phyloP scores from a whole-genome alignment of 2,797 vertebrate genomes.

The Acrocephalus scirpaceus region DNA sequence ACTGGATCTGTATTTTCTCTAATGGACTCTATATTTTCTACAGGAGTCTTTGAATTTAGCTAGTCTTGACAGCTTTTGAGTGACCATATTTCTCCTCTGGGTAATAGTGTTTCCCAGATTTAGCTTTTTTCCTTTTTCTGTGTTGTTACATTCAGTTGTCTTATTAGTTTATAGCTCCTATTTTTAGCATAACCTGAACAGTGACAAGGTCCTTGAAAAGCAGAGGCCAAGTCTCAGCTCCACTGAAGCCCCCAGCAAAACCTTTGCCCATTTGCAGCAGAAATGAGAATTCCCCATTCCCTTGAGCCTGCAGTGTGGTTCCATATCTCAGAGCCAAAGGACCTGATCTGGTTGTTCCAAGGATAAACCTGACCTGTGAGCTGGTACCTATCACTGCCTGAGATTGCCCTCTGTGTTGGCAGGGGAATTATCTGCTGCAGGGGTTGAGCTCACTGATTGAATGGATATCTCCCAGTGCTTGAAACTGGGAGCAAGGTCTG shows the following conservation, averaged over 20 bases:
- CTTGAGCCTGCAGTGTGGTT: background rate
- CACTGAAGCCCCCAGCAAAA: background rate
- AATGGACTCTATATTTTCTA: slow-evolving; percentile 3
- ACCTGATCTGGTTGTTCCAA: background rate
- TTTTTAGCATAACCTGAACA: background rate
- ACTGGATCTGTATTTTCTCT: background rate
- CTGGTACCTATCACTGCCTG: fast-evolving
- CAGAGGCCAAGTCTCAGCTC: background rate
- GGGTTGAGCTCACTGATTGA: background rate
- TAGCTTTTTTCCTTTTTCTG: background rate
- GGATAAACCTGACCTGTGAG: background rate
- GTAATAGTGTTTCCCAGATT: background rate
- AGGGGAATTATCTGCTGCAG: background rate
- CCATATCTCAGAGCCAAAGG: background rate
- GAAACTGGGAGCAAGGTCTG: background rate
- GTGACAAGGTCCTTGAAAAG: background rate
- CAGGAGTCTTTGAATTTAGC: background rate
- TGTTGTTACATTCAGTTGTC: background rate
- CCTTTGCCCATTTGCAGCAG: background rate
- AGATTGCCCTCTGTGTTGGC: background rate
- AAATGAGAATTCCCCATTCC: background rate
- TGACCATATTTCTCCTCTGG: background rate
- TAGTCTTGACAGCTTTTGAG: background rate
- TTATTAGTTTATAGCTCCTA: background rate
- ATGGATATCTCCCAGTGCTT: background rate